phyloP scores from a whole-genome alignment of 2,113 vertebrate genomes.

The Archocentrus centrarchus region DNA sequence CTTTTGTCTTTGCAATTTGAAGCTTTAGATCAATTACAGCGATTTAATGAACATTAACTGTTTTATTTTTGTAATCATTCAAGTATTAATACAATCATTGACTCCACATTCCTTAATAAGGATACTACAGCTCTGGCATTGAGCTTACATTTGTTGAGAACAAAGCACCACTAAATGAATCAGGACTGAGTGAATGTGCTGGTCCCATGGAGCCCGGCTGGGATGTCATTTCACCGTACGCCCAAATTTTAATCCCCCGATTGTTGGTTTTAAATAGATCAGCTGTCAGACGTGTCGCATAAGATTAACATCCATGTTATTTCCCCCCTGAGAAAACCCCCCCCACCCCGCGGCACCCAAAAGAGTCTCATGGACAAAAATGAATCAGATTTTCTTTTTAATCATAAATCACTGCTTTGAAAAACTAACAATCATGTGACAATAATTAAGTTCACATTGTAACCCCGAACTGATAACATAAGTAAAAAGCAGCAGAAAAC shows the following conservation, averaged over 20 bases:
- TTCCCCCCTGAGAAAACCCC: background rate
- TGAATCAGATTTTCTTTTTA: constrained; percentile 49
- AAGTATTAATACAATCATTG: background rate
- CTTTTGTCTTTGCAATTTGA: background rate
- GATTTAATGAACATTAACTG: background rate
- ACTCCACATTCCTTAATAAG: background rate
- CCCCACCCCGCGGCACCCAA: background rate
- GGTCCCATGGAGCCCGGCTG: background rate
- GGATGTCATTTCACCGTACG: background rate
- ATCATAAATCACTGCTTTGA: constrained; percentile 61
- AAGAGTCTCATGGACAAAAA: background rate
- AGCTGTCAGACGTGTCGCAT: constrained; percentile 29
- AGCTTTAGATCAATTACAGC: background rate
- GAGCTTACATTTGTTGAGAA: background rate
- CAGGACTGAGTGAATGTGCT: background rate
- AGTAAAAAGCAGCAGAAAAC: constrained; percentile 26
- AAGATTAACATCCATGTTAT: constrained; percentile 15
- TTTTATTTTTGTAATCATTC: background rate
- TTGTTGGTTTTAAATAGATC: constrained; percentile 6
- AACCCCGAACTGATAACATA: constrained; percentile 19
- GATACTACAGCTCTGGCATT: background rate
- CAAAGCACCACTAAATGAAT: background rate
- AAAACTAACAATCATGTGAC: constrained; percentile 61
- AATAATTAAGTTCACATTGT: constrained; percentile 10
- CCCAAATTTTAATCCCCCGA: background rate